A percentile compares a stretch with the other conserved stretches of the same genome.
phyloP scores from a whole-genome alignment of 2,113 vertebrate genomes.

The Gymnorhina tibicen region DNA sequence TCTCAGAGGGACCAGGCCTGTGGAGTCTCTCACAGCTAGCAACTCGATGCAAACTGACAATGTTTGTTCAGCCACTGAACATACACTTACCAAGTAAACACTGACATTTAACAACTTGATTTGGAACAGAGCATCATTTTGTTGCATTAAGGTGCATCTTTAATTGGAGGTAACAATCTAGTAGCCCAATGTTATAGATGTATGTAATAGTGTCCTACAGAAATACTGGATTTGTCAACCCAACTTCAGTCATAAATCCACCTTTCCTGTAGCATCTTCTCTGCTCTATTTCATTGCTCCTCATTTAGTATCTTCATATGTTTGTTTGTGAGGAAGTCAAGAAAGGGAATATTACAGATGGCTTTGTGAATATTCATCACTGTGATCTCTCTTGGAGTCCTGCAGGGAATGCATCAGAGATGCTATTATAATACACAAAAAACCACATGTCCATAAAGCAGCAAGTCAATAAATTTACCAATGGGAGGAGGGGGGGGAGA shows the following conservation, averaged over 20 bases:
- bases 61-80: conserved; percentile 36
- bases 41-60: not conserved
- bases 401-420: conserved; percentile 66
- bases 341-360: conserved; percentile 86
- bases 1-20: not conserved
- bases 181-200: conserved; percentile 19
- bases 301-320: conserved; percentile 86
- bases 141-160: conserved; percentile 54
- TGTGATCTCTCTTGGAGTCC: conserved; percentile 91
- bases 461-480: not conserved
- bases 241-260: conserved; percentile 12
- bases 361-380: conserved; percentile 95
- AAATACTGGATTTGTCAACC: conserved; percentile 23
- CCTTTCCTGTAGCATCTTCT: conserved; percentile 15
- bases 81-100: conserved; percentile 37
- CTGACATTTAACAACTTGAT: conserved; percentile 42
- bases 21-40: not conserved
- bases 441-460: not conserved
- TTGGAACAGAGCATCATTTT: conserved; percentile 34
- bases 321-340: conserved; percentile 96
- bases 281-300: conserved; percentile 67
- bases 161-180: conserved; percentile 45
- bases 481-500: accelerated
- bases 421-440: not conserved
- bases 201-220: conserved; percentile 2